Evolutionary conservation across 2,888 invertebrate species (phyloP), one percentile per base, ranked within the genome.

Genomic region (Galeopsomyia nigrocyanea): DNA sequence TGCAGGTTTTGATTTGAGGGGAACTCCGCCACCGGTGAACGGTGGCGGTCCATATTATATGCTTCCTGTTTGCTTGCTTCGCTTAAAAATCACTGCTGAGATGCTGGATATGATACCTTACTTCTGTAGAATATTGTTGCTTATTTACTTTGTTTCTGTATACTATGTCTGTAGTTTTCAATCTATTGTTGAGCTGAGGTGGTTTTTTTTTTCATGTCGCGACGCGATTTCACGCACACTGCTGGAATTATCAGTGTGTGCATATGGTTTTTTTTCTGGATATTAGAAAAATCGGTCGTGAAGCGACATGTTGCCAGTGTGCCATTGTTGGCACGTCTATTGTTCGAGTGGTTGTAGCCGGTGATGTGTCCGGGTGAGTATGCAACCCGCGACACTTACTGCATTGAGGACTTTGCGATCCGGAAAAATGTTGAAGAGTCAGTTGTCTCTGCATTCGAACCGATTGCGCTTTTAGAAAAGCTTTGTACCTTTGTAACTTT

Each of bases 1-100:
- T 86, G 85, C 81, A 83, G 84, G 84, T 85, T 85, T 82, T 86
- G 84, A 86, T 85, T 86, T 84, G 82, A 82, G 80, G 83, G 85
- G 81, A 81, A 78, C 74, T 77, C 81, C 82, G 80, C 76, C 64
- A 58, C 61, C 47, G 10, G 10, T 10, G 13, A 5, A 26, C 26
- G 31, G 58, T 51, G 71, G 75, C 75, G 75, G 77, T 77, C 76
- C n/a, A n/a, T n/a, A n/a, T 3, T 76, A 63, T 77, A 73, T 75
- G 71, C 71, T 78, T 77, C 69, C 70, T 72, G 72, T 70, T 64
- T 68, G 22, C 77, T 77, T 75, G 68, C 56, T 77, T 77, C 73
- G 67, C 75, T 77, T 78, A 64, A 71, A 71, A 77, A 76, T 78
- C 72, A 74, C 76, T 78, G 71, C 39, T 63, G 71, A n/a, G 26